phyloP scores from a whole-genome alignment of 1,140 invertebrate genomes.

The Bombus sylvicola region DNA sequence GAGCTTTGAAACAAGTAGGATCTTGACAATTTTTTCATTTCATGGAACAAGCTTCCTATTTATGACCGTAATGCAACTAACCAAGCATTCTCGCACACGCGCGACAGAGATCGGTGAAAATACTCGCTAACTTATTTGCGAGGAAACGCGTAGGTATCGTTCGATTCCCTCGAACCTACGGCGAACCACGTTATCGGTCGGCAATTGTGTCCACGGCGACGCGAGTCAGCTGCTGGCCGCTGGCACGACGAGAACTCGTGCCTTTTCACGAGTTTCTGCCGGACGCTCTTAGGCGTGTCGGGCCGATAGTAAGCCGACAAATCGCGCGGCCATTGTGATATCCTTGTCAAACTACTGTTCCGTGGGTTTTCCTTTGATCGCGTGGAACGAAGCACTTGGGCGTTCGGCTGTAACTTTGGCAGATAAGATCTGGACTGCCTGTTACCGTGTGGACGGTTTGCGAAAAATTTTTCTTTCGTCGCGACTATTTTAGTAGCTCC shows the following conservation, averaged over 20 bases:
- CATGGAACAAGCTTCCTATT: background rate
- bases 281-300: constrained; percentile 24
- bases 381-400: constrained; percentile 40
- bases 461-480: background rate
- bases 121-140: constrained; percentile 73
- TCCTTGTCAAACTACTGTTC: constrained; percentile 45
- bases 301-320: constrained; percentile 36
- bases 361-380: constrained; percentile 46
- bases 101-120: constrained; percentile 56
- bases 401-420: constrained; percentile 46
- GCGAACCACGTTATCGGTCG: background rate
- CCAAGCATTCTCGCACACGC: background rate
- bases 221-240: constrained; percentile 32
- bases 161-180: background rate
- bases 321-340: constrained; percentile 40
- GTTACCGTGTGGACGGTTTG: background rate
- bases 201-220: constrained; percentile 32
- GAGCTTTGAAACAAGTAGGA: too few species aligned
- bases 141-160: constrained; percentile 73
- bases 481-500: constrained; percentile 20
- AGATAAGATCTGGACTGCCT: constrained; percentile 38
- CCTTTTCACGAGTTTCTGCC: constrained; percentile 46
- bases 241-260: constrained; percentile 50
- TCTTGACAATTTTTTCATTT: too few species aligned
- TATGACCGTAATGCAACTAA: background rate